Conservation (phyloP, 2,113 vertebrate genomes). For the Opisthocomus hoazin region DNA sequence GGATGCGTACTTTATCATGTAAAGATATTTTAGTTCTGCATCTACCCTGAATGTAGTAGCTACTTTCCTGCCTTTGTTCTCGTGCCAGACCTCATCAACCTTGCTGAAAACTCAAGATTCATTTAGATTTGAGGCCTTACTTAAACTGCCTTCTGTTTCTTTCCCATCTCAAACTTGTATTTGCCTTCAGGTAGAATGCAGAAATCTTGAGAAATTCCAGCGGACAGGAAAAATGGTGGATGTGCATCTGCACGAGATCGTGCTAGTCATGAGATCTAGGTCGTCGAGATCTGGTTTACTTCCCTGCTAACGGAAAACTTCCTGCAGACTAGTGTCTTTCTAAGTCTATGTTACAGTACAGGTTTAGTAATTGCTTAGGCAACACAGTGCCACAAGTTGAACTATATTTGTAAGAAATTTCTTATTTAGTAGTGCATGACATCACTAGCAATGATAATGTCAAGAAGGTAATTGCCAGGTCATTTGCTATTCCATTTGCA, state of each 20-base stretch:
- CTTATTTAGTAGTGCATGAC: background rate
- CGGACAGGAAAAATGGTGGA: background rate
- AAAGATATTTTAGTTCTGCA: background rate
- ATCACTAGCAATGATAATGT: background rate
- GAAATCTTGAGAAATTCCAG: background rate
- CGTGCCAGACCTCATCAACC: background rate
- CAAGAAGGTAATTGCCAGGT: background rate
- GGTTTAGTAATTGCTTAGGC: background rate
- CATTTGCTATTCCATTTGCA: background rate
- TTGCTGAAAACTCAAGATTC: background rate
- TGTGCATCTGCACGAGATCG: background rate
- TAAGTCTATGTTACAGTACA: background rate
- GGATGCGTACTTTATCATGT: background rate
- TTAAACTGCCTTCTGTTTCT: background rate
- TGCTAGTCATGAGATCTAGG: background rate
- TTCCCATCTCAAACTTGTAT: background rate
- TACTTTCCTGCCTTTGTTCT: background rate
- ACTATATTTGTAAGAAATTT: background rate
- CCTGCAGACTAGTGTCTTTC: background rate
- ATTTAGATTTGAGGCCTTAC: background rate
- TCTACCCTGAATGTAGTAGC: background rate
- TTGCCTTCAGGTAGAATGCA: background rate
- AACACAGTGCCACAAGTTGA: background rate
- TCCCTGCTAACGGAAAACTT: background rate
- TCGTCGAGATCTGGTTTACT: background rate